A percentile compares a stretch with the other conserved stretches of the same genome.
Evolutionary conservation across 2,797 vertebrate genomes (phyloP).

Genomic region (Syngnathus acus): DNA sequence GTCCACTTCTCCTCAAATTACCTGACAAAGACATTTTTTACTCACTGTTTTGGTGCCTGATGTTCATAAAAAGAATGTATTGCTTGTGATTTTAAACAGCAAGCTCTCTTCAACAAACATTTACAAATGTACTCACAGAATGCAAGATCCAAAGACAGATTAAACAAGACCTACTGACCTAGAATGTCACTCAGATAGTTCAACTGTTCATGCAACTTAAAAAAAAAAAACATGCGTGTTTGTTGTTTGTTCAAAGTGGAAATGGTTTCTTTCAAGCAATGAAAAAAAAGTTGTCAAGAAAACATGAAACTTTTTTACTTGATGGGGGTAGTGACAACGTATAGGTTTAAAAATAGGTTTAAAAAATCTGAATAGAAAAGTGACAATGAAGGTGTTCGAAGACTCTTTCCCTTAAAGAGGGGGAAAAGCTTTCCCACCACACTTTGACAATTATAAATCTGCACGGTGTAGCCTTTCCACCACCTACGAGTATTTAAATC

Average conservation of each 20-base stretch:
- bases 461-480: background rate
- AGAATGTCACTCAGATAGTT: background rate
- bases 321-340: too few relatives aligned
- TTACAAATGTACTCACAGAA: background rate
- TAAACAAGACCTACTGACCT: background rate
- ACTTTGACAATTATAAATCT: background rate
- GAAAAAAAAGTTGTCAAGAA: too few relatives aligned
- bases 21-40: conserved; percentile 16
- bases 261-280: too few relatives aligned
- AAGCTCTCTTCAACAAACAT: background rate
- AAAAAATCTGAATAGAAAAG: too few relatives aligned
- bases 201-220: background rate
- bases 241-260: too few relatives aligned
- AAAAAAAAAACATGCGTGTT: background rate
- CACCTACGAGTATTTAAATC: background rate
- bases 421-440: background rate
- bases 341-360: too few relatives aligned
- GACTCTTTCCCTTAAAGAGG: too few relatives aligned
- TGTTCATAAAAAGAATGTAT: background rate
- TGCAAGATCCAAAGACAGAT: background rate
- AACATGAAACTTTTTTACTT: too few relatives aligned
- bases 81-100: background rate
- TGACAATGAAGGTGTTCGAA: too few relatives aligned
- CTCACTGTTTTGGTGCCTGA: conserved; percentile 6
- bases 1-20: conserved; percentile 9